Conservation (phyloP, 2,888 invertebrate species). For the Melanostoma mellinum region DNA sequence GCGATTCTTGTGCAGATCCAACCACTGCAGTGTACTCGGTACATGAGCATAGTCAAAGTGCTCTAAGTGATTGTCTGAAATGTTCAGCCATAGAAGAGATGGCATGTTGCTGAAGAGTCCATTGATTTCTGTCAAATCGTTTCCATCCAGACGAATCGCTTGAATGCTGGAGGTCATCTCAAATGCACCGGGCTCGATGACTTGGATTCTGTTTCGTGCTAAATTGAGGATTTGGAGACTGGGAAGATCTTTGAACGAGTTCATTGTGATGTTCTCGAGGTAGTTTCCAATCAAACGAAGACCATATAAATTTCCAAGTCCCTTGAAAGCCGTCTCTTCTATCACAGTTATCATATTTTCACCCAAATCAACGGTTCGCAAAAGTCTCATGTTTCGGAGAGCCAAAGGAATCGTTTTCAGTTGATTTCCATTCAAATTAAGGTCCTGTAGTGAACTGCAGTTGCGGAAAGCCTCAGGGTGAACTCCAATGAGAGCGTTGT, state of each 20-base stretch:
- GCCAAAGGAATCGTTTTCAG: conserved; percentile 91
- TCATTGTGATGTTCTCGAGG: conserved; percentile 90
- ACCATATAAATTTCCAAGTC: conserved; percentile 92
- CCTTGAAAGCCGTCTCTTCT: conserved; percentile 91
- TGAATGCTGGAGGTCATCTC: conserved; percentile 90
- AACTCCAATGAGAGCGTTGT: conserved; percentile 91
- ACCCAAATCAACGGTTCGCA: conserved; percentile 94
- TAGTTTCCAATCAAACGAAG: conserved; percentile 94
- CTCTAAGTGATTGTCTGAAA: conserved; percentile 94
- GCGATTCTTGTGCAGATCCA: conserved; percentile 94
- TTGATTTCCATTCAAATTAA: conserved; percentile 94
- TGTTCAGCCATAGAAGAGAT: conserved; percentile 93
- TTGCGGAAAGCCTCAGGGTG: conserved; percentile 95
- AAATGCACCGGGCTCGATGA: conserved; percentile 91
- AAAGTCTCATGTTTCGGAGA: conserved; percentile 91
- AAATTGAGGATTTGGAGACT: conserved; percentile 93
- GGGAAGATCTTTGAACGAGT: conserved; percentile 90
- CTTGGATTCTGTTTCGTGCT: conserved; percentile 91
- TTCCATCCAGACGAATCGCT: conserved; percentile 93
- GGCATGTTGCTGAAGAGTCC: conserved; percentile 92
- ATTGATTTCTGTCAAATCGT: conserved; percentile 91
- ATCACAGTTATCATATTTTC: conserved; percentile 93
- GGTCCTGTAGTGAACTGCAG: conserved; percentile 94
- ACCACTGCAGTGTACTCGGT: conserved; percentile 91
- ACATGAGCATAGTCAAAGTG: conserved; percentile 94